Conservation (phyloP, 1,140 invertebrate genomes). For the Protaetia brevitarsis region DNA sequence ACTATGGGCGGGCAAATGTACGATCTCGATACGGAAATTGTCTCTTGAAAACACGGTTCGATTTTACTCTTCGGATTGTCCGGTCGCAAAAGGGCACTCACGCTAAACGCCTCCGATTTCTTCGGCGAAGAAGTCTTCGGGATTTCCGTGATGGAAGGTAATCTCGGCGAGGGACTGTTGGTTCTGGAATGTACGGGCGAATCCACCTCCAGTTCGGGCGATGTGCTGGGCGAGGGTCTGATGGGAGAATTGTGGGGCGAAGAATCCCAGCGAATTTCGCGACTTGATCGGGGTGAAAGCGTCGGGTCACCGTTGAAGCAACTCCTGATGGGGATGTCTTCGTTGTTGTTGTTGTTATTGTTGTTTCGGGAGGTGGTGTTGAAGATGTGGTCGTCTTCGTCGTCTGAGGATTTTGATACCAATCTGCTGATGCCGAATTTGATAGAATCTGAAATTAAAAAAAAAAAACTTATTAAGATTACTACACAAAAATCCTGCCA, state of each 20-base stretch:
- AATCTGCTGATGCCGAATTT: slow-evolving; percentile 71
- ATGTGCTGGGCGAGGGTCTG: slow-evolving; percentile 54
- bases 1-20: slow-evolving; percentile 61
- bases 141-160: slow-evolving; percentile 52
- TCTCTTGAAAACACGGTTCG: slow-evolving; percentile 53
- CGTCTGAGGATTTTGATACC: slow-evolving; percentile 59
- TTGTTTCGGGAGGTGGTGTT: slow-evolving; percentile 30
- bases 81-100: slow-evolving; percentile 71
- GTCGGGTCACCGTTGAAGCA: slow-evolving; percentile 35
- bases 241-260: slow-evolving; percentile 47
- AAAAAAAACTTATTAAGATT: slow-evolving; percentile 18
- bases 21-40: slow-evolving; percentile 54
- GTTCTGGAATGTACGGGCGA: slow-evolving; percentile 58
- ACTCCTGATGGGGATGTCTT: slow-evolving; percentile 34
- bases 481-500: neutral
- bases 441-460: slow-evolving; percentile 61
- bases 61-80: slow-evolving; percentile 65
- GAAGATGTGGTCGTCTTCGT: slow-evolving; percentile 49
- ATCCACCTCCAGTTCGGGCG: slow-evolving; percentile 68
- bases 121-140: slow-evolving; percentile 52
- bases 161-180: slow-evolving; percentile 51
- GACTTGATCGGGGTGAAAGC: neutral
- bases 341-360: slow-evolving; percentile 48
- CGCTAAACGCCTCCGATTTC: slow-evolving; percentile 75
- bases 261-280: slow-evolving; percentile 20